These are phyloP conservation scores for Heterodera filipjevi DNA, from an alignment of 2,888 invertebrate genomes.

Conservation along the genomic window DNA sequence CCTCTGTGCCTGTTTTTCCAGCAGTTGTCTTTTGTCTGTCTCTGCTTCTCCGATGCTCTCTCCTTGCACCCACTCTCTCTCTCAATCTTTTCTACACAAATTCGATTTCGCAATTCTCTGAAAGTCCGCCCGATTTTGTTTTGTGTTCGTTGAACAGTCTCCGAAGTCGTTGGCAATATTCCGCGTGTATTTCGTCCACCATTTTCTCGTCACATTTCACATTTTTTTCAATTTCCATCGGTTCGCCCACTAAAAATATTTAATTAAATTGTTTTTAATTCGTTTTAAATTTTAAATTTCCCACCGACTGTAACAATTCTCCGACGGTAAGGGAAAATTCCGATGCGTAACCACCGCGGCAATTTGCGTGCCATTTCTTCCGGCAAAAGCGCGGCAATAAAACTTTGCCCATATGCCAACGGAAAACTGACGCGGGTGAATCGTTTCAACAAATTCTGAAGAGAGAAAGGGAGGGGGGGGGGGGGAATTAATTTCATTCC, in stretches of 20 bases:
- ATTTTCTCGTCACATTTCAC: constrained; percentile 77
- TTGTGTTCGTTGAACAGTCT: constrained; percentile 84
- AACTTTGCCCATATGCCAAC: constrained; percentile 1
- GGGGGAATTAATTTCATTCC: neutral
- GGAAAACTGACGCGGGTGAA: constrained; percentile 1
- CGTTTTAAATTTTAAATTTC: constrained; percentile 20
- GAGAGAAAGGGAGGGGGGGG: neutral
- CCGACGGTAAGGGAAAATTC: constrained; percentile 79
- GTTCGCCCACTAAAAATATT: constrained; percentile 75
- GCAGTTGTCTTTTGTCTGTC: too few relatives aligned
- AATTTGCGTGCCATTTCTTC: neutral
- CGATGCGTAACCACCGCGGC: constrained; percentile 68
- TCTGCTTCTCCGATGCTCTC: too few relatives aligned
- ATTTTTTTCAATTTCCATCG: constrained; percentile 78
- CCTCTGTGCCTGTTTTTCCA: too few relatives aligned
- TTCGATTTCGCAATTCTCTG: neutral
- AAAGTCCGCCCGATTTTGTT: constrained; percentile 31
- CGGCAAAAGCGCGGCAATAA: neutral
- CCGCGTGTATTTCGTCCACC: constrained; percentile 77
- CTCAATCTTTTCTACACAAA: neutral
- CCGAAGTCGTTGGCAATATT: constrained; percentile 76
- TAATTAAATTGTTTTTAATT: neutral
- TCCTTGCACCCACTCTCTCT: neutral
- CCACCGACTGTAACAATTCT: constrained; percentile 78
- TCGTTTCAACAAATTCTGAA: constrained; percentile 11